A percentile compares a stretch with the other conserved stretches of the same genome.
Conservation (phyloP, 2,797 vertebrate species). For the Eutrigla gurnardus region DNA sequence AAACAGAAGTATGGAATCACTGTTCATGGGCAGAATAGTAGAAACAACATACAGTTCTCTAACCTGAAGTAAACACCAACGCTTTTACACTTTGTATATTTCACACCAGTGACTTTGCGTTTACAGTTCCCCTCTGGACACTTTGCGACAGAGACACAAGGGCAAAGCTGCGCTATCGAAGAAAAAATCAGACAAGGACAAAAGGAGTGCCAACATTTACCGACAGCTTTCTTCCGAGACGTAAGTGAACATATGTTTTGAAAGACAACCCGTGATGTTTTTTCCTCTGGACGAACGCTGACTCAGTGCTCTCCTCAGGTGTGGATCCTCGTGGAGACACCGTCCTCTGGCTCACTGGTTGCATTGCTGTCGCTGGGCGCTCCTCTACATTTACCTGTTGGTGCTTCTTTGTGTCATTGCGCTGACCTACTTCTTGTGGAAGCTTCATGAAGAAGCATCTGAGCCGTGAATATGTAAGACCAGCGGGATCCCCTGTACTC, state of each 20-base stretch:
- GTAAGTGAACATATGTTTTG: conserved; percentile 49
- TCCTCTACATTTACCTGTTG: conserved; percentile 63
- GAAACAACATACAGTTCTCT: neutral
- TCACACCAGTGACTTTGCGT: neutral
- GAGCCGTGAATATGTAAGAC: conserved; percentile 12
- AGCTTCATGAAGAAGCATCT: conserved; percentile 41
- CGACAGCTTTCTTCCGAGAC: conserved; percentile 15
- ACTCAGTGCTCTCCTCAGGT: conserved; percentile 57
- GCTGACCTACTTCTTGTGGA: conserved; percentile 68
- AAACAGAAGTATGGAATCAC: conserved; percentile 55
- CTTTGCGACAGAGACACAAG: conserved; percentile 65
- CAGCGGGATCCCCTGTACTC: neutral
- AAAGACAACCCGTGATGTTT: neutral
- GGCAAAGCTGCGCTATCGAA: conserved; percentile 57
- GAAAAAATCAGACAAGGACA: conserved; percentile 68
- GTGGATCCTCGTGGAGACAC: conserved; percentile 37
- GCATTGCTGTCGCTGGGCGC: conserved; percentile 64
- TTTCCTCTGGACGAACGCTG: conserved; percentile 1
- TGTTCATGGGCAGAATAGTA: neutral
- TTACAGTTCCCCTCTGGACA: conserved; percentile 56
- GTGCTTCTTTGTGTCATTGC: conserved; percentile 66
- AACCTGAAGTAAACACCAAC: neutral
- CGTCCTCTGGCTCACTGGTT: conserved; percentile 63
- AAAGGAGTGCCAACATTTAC: conserved; percentile 39
- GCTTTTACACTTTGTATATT: neutral